Conservation (phyloP, 2,113 vertebrate species). For the Cisticola juncidis region DNA sequence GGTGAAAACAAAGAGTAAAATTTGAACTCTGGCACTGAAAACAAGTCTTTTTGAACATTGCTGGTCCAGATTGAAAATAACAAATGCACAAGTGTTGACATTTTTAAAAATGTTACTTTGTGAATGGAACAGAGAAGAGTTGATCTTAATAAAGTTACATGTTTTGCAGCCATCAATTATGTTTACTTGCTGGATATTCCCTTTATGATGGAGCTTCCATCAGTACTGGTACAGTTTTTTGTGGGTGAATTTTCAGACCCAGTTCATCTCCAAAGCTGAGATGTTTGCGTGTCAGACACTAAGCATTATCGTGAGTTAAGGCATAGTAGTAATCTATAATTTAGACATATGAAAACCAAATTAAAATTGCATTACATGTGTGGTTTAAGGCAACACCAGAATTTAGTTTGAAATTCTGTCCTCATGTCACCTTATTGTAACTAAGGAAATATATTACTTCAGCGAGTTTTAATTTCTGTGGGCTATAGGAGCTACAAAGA, state of each 20-base stretch:
- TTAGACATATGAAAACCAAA: constrained; percentile 27
- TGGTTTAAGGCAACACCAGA: constrained; percentile 42
- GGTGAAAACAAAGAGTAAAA: not conserved
- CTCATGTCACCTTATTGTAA: constrained; percentile 42
- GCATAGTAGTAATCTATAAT: constrained; percentile 48
- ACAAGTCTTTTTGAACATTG: not conserved
- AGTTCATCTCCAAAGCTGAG: not conserved
- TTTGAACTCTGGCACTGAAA: not conserved
- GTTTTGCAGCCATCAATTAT: accelerated
- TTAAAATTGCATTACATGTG: constrained; percentile 59
- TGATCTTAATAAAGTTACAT: not conserved
- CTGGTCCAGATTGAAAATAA: not conserved
- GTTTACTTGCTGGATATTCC: not conserved
- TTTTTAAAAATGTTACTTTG: not conserved
- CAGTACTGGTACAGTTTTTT: not conserved
- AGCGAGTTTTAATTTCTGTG: not conserved
- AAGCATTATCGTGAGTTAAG: not conserved
- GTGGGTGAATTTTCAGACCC: not conserved
- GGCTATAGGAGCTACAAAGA: not conserved
- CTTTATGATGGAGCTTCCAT: not conserved
- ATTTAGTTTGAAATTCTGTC: constrained; percentile 40
- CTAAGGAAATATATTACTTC: not conserved
- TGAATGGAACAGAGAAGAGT: not conserved
- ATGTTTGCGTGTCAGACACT: not conserved
- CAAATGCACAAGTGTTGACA: not conserved